Conservation (phyloP, 2,888 invertebrate species). For the Harmothoe impar region DNA sequence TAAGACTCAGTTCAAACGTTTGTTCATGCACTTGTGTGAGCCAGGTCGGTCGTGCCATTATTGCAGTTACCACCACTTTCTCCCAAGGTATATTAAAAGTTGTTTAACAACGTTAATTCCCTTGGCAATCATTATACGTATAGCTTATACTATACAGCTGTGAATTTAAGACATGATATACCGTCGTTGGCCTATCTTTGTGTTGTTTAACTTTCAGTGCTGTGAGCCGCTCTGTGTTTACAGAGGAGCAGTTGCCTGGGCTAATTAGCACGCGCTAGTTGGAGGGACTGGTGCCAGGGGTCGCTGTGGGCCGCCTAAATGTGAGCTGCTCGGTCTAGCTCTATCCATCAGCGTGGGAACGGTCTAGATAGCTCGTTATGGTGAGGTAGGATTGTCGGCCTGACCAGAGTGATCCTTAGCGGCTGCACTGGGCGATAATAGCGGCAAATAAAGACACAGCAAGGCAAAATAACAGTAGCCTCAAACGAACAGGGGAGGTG, state of each 20-base stretch:
- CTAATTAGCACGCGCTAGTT: not conserved
- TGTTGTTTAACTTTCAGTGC: too few relatives aligned
- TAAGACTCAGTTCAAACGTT: too few relatives aligned
- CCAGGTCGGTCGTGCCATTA: too few relatives aligned
- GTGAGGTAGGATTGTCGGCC: not conserved
- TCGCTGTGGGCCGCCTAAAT: not conserved
- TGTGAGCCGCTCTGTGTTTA: too few relatives aligned
- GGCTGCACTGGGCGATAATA: not conserved
- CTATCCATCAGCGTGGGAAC: not conserved
- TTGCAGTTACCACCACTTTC: too few relatives aligned
- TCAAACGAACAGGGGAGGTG: not conserved
- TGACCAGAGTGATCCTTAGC: not conserved
- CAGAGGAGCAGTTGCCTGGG: not conserved
- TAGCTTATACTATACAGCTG: too few relatives aligned
- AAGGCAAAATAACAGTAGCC: not conserved
- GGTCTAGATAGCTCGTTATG: slow-evolving; percentile 20
- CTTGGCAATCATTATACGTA: too few relatives aligned
- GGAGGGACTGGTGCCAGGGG: not conserved
- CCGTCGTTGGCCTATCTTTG: too few relatives aligned
- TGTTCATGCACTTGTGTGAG: too few relatives aligned
- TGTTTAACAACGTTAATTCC: too few relatives aligned
- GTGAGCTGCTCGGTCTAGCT: not conserved
- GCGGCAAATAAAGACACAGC: not conserved
- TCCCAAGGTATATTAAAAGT: too few relatives aligned
- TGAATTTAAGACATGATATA: too few relatives aligned